A percentile compares a stretch with the other conserved stretches of the same genome.
Conservation (phyloP, 2,797 vertebrate species). For the Spea hammondii region DNA sequence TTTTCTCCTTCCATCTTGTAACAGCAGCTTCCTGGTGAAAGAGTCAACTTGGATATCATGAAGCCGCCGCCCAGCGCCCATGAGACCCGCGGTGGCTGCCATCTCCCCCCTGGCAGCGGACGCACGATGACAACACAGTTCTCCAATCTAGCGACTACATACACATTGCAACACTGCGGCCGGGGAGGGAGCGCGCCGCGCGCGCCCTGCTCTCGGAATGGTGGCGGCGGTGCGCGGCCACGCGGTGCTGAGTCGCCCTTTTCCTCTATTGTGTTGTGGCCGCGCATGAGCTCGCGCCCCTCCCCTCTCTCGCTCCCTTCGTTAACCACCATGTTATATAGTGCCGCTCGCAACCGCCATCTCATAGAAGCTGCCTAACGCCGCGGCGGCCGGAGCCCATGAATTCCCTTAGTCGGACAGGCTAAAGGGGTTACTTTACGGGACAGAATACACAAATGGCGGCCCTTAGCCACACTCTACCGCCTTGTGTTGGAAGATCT, state of each 20-base stretch:
- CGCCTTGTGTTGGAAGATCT: background rate
- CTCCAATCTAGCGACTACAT: background rate
- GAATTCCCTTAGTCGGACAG: no score
- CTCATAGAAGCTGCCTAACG: slow-evolving; percentile 5
- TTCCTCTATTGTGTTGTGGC: slow-evolving; percentile 38
- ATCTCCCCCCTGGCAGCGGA: no score
- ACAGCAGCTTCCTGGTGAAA: slow-evolving; percentile 83
- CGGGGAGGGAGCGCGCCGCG: background rate
- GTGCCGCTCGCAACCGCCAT: slow-evolving; percentile 48
- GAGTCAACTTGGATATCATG: slow-evolving; percentile 82
- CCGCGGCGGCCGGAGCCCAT: no score
- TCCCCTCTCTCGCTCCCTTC: slow-evolving; percentile 6
- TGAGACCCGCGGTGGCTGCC: no score
- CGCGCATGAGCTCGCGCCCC: slow-evolving; percentile 36
- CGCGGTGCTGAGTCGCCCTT: slow-evolving; percentile 14
- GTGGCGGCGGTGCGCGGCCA: background rate
- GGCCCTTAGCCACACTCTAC: background rate
- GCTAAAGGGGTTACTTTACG: no score
- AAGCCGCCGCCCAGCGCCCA: slow-evolving; percentile 37
- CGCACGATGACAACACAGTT: background rate
- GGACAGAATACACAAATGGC: background rate
- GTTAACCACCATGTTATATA: slow-evolving; percentile 53
- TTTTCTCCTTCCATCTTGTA: slow-evolving; percentile 90
- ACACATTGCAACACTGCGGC: slow-evolving; percentile 32
- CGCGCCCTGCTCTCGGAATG: slow-evolving; percentile 6